phyloP scores from a whole-genome alignment of 1,140 invertebrate genomes.

The Globodera rostochiensis region DNA sequence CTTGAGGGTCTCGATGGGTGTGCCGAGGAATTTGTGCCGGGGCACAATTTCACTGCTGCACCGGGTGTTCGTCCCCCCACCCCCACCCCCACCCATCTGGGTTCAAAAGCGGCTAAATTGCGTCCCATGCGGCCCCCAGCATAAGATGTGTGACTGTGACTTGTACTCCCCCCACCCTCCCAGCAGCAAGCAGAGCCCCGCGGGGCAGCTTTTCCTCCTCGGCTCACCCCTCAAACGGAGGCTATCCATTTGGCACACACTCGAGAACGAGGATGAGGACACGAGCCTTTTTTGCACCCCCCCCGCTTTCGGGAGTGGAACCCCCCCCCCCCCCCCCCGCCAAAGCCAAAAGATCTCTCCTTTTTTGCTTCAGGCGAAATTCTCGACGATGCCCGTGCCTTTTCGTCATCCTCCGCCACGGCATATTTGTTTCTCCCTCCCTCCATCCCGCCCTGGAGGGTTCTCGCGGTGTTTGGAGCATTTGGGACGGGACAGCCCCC shows the following conservation, averaged over 20 bases:
- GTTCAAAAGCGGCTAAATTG: neutral
- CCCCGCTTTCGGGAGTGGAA: neutral
- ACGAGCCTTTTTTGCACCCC: neutral
- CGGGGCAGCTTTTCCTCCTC: neutral
- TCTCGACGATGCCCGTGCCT: neutral
- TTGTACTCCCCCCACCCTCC: neutral
- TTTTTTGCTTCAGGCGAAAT: constrained; percentile 1
- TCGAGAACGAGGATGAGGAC: too few species aligned
- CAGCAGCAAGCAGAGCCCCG: too few species aligned
- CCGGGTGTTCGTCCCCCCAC: neutral
- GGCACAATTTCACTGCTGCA: neutral
- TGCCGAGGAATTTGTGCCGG: neutral
- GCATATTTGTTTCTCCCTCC: too few species aligned
- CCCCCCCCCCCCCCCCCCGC: too few species aligned
- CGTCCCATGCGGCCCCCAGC: neutral
- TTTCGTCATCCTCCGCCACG: too few species aligned
- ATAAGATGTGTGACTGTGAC: neutral
- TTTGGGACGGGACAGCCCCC: too few species aligned
- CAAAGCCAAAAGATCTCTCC: too few species aligned
- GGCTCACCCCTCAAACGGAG: too few species aligned
- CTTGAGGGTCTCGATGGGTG: neutral
- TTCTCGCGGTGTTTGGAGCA: too few species aligned
- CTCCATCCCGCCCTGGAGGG: neutral
- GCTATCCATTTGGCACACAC: neutral
- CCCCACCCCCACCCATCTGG: neutral